phyloP scores from a whole-genome alignment of 2,113 vertebrate species.

The Ursus arctos region DNA sequence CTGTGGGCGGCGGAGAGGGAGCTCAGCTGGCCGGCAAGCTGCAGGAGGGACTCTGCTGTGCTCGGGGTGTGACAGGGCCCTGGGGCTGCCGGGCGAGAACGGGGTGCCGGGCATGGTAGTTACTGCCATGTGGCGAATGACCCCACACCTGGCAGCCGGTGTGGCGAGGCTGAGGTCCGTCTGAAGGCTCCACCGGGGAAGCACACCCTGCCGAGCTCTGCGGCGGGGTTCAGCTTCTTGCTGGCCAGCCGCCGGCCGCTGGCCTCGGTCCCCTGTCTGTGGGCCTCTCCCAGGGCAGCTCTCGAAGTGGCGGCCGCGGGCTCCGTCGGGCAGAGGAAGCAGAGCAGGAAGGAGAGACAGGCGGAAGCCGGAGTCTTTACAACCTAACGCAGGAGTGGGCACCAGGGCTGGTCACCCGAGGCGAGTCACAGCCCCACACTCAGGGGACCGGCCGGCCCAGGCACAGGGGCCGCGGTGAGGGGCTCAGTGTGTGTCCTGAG shows the following conservation, averaged over 20 bases:
- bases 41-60: neutral
- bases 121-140: neutral
- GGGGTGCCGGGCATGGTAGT: neutral
- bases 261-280: neutral
- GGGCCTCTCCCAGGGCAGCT: neutral
- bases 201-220: neutral
- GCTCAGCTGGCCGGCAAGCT: neutral
- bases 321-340: neutral
- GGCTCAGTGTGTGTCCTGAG: neutral
- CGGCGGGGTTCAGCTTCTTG: neutral
- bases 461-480: neutral
- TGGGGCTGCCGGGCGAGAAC: neutral
- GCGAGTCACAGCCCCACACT: neutral
- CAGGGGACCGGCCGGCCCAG: neutral
- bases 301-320: neutral
- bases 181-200: neutral
- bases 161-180: neutral
- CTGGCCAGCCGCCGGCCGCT: neutral
- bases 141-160: neutral
- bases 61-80: neutral
- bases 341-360: neutral
- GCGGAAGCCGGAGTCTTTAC: accelerated
- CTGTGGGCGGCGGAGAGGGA: neutral
- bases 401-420: accelerated
- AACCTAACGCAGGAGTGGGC: accelerated